phyloP scores from a whole-genome alignment of 2,797 vertebrate genomes.

The Phalloptychus januarius region DNA sequence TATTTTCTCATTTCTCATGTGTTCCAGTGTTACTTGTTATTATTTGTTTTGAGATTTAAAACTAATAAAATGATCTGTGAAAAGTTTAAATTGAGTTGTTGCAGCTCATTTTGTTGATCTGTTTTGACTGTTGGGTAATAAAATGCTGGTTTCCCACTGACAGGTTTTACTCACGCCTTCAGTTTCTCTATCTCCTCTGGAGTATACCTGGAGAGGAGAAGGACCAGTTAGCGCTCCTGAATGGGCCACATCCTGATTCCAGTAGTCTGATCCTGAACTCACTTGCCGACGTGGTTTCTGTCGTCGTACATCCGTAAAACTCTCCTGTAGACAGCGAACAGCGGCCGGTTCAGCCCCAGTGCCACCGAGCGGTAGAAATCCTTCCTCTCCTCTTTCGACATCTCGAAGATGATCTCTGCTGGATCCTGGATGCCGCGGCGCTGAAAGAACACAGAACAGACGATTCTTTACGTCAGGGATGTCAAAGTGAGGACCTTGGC shows the following conservation, averaged over 20 bases:
- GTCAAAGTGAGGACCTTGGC: no score
- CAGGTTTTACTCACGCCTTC: slow-evolving; percentile 87
- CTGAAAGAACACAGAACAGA: slow-evolving; percentile 63
- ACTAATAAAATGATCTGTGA: no score
- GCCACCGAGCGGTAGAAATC: slow-evolving; percentile 99
- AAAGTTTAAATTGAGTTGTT: no score
- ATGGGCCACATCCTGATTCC: rapidly evolving
- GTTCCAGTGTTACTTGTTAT: no score
- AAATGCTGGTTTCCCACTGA: neutral
- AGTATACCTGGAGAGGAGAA: slow-evolving; percentile 83
- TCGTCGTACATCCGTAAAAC: slow-evolving; percentile 99
- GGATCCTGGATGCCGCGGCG: slow-evolving; percentile 95
- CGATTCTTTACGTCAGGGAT: neutral
- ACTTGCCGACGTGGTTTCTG: slow-evolving; percentile 99
- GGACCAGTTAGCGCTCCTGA: neutral
- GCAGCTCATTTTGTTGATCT: no score
- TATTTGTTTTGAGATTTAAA: no score
- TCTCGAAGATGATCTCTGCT: slow-evolving; percentile 98
- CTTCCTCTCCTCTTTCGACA: slow-evolving; percentile 99
- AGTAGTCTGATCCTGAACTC: slow-evolving; percentile 57
- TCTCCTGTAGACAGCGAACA: slow-evolving; percentile 97
- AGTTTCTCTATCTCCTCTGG: slow-evolving; percentile 95
- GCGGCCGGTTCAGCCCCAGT: slow-evolving; percentile 93
- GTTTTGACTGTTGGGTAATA: no score
- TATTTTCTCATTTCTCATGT: no score